A percentile compares a stretch with the other conserved stretches of the same genome.
Conservation (phyloP, 1,140 invertebrate genomes). For the Mizuhopecten yessoensis region DNA sequence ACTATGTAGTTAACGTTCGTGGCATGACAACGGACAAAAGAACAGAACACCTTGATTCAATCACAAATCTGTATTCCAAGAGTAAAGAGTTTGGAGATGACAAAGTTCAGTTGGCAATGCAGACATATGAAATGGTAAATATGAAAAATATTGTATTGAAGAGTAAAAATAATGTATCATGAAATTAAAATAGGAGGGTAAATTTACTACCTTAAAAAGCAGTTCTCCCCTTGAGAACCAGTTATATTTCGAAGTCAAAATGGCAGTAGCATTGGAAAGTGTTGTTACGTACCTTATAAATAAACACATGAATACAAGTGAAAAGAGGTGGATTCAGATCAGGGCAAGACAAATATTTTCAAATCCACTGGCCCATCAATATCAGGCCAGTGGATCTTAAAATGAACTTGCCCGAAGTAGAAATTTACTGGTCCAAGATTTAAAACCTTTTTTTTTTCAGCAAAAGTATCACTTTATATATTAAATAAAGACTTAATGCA, state of each 20-base stretch:
- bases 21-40: constrained; percentile 89
- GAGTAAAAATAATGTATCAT: neutral
- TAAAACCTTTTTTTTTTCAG: too few species aligned
- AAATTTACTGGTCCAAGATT: too few species aligned
- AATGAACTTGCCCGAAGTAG: too few species aligned
- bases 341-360: too few species aligned
- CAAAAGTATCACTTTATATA: too few species aligned
- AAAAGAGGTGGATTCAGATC: too few species aligned
- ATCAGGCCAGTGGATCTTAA: too few species aligned
- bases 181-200: neutral
- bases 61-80: constrained; percentile 84
- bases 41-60: constrained; percentile 92
- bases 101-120: constrained; percentile 98
- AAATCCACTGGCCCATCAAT: too few species aligned
- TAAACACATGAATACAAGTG: too few species aligned
- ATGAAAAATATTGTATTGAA: neutral
- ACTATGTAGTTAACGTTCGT: constrained; percentile 90
- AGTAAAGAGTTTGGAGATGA: constrained; percentile 91
- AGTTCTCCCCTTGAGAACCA: constrained; percentile 59
- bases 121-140: constrained; percentile 96
- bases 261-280: too few species aligned
- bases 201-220: constrained; percentile 15
- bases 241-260: constrained; percentile 55
- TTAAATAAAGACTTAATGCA: too few species aligned
- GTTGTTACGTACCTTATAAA: too few species aligned